A percentile compares a stretch with the other conserved stretches of the same genome.
Conservation (phyloP, 2,797 vertebrate genomes). For the Leuciscus waleckii region DNA sequence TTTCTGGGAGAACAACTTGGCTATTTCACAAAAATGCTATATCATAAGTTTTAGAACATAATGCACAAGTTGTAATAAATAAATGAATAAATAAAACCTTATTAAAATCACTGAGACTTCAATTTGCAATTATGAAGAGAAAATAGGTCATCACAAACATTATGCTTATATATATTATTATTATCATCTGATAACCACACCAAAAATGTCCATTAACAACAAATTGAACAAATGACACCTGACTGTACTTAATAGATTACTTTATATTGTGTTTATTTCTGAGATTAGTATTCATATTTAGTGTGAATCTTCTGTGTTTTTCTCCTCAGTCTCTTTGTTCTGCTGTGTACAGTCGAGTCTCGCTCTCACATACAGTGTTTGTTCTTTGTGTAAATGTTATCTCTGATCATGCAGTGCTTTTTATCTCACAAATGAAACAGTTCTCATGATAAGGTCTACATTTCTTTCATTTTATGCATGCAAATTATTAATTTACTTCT, state of each 20-base stretch:
- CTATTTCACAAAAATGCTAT: no score
- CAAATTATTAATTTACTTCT: conserved; percentile 63
- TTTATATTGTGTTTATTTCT: conserved; percentile 53
- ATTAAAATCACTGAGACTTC: not conserved
- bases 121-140: not conserved
- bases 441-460: conserved; percentile 56
- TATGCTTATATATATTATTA: not conserved
- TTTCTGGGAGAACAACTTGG: not conserved
- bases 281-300: conserved; percentile 66
- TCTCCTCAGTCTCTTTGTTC: conserved; percentile 60
- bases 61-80: not conserved
- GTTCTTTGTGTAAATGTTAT: conserved; percentile 71
- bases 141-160: not conserved
- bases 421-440: conserved; percentile 54
- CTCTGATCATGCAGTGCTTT: conserved; percentile 73
- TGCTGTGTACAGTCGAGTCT: conserved; percentile 63
- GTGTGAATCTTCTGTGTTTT: conserved; percentile 33
- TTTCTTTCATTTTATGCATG: conserved; percentile 52
- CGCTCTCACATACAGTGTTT: conserved; percentile 70
- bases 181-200: not conserved
- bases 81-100: not conserved
- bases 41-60: not conserved
- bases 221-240: not conserved
- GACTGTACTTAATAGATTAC: conserved; percentile 63
- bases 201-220: not conserved